A percentile compares a stretch with the other conserved stretches of the same genome.
Evolutionary conservation across 2,113 vertebrate species (phyloP).

Genomic region (Ginglymostoma cirratum): DNA sequence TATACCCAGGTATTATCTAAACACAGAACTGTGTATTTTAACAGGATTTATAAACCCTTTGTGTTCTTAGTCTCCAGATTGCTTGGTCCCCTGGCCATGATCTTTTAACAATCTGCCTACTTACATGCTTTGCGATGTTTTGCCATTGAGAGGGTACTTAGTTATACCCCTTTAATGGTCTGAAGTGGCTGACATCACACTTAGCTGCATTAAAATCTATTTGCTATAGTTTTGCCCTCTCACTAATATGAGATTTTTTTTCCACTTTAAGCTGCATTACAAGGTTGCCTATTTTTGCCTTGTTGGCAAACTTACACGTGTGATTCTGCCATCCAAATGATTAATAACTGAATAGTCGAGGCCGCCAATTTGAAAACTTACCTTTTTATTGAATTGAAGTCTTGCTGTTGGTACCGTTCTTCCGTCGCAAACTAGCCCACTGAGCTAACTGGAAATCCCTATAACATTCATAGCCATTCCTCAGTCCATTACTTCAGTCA

Average conservation of each 20-base stretch:
- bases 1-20: neutral
- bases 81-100: neutral
- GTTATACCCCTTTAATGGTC: neutral
- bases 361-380: neutral
- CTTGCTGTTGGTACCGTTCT: no score
- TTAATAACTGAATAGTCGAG: neutral
- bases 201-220: neutral
- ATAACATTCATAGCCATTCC: neutral
- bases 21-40: neutral
- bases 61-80: neutral
- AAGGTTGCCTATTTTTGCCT: neutral
- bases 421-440: no score
- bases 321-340: neutral
- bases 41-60: neutral
- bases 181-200: neutral
- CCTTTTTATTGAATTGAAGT: neutral
- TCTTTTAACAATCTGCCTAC: neutral
- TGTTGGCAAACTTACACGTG: neutral
- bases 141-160: no score
- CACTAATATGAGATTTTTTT: no score
- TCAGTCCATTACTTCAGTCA: neutral
- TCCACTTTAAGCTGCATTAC: neutral
- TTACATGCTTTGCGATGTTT: neutral
- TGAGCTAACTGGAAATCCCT: no score
- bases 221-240: neutral